Evolutionary conservation across 2,888 invertebrate genomes (phyloP), one percentile per base, ranked within the genome.

Genomic region (Amiota minor): DNA sequence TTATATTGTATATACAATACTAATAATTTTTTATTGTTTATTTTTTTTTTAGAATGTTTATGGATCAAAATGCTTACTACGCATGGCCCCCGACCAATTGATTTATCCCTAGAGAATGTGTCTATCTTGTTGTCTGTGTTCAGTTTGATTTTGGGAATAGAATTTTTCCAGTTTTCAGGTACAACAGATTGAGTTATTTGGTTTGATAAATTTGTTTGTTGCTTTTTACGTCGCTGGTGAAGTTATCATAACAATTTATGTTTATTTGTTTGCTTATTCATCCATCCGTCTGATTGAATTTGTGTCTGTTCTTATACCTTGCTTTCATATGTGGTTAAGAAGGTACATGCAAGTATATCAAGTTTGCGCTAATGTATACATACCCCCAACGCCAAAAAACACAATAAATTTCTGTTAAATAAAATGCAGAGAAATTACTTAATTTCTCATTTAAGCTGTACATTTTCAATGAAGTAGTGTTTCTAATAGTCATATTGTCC

Each of bases 31-130:
- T 71, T 73, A 77, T 72, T 77, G 72, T 72, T 71, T 83, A 72
- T 76, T 74, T 74, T 77, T 50, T 76, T 74, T 74, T 77, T 50
- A 49, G 18, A 11, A 20, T 46, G 68, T 71, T 69, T 76, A 78
- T 82, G 75, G 71, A 82, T 79, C 83, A 83, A 74, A 79, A 35
- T 35, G 35, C 35, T 35, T 23, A 23, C 23, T 73, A 72, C 74
- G 78, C 72, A 14, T 49, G 47, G 35, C 6, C 35, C 35, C 35
- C 35, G 2, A 35, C 35, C 35, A 35, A 35, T 8, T 35, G 35
- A 6, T 35, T 6, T 35, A 35, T 35, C 35, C 35, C 35, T 12
- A 20, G 16, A 16, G 16, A 18, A 49, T 55, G 18, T 49, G 59
- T 2, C 50, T 77, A 56, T 75, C 65, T 75, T 61, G 72, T 16